A percentile compares a stretch with the other conserved stretches of the same genome.
These are phyloP conservation scores for Tragopan temminckii DNA, from an alignment of 2,797 vertebrate genomes.

Conservation along the genomic window DNA sequence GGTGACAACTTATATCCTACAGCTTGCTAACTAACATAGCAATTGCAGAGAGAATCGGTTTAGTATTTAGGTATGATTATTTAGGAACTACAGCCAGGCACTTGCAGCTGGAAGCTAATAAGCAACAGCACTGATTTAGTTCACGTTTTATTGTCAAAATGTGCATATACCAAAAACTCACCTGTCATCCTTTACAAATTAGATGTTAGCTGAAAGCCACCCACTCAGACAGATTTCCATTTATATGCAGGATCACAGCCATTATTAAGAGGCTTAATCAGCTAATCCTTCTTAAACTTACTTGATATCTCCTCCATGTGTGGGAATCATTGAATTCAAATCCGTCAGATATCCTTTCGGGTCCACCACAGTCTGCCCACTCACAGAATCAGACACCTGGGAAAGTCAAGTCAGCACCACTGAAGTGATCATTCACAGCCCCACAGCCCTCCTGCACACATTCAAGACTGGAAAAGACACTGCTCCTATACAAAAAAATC, in stretches of 20 bases:
- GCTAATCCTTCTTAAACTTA: conserved; percentile 77
- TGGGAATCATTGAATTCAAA: conserved; percentile 99
- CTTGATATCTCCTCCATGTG: conserved; percentile 98
- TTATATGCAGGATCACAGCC: conserved; percentile 12
- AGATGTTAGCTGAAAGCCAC: background rate
- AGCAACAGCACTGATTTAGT: background rate
- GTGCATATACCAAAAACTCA: background rate
- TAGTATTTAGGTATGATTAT: background rate
- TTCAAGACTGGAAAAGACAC: background rate
- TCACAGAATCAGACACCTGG: conserved; percentile 98
- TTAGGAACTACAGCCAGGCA: background rate
- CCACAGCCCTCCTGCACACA: background rate
- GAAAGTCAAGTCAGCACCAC: background rate
- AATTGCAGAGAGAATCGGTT: accelerated
- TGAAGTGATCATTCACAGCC: background rate
- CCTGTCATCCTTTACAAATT: background rate
- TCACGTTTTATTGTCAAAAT: background rate
- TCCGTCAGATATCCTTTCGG: conserved; percentile 98
- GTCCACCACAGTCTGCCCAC: conserved; percentile 97
- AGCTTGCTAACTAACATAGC: background rate
- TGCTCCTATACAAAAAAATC: background rate
- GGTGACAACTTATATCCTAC: background rate
- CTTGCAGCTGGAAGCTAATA: background rate
- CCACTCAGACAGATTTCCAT: background rate
- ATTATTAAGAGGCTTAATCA: conserved; percentile 13